Conservation (phyloP, 2,888 invertebrate genomes). For the Lochmaea crataegi region DNA sequence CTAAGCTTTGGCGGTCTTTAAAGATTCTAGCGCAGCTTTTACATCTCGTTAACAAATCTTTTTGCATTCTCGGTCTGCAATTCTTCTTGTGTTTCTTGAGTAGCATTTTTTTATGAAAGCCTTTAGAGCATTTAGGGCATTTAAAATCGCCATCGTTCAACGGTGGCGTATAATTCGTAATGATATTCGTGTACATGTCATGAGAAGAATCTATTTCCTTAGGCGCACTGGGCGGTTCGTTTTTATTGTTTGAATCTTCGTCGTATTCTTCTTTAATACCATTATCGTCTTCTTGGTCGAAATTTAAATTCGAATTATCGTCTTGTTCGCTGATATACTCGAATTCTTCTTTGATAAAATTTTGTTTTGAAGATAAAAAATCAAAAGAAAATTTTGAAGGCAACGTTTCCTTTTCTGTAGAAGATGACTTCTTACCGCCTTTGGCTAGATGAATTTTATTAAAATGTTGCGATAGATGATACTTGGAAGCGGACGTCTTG, state of each 20-base stretch:
- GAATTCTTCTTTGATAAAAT: constrained; percentile 60
- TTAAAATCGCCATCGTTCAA: constrained; percentile 67
- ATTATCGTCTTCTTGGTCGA: constrained; percentile 26
- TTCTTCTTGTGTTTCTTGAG: constrained; percentile 71
- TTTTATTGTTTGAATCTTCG: constrained; percentile 28
- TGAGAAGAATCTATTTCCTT: constrained; percentile 63
- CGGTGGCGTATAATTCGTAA: constrained; percentile 64
- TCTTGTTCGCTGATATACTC: constrained; percentile 47
- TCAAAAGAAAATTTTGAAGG: constrained; percentile 60
- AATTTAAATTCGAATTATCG: constrained; percentile 45
- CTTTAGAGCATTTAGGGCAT: constrained; percentile 69
- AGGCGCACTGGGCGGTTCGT: constrained; percentile 50
- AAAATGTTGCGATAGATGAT: constrained; percentile 70
- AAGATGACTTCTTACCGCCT: constrained; percentile 27
- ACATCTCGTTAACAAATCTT: constrained; percentile 69
- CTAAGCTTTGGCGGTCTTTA: constrained; percentile 68
- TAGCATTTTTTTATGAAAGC: constrained; percentile 69
- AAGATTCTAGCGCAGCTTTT: constrained; percentile 70
- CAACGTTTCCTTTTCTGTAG: constrained; percentile 6
- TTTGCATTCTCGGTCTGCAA: constrained; percentile 66
- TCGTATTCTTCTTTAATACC: constrained; percentile 38
- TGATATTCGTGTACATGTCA: constrained; percentile 63
- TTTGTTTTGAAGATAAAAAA: constrained; percentile 59
- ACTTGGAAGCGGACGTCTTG: constrained; percentile 71
- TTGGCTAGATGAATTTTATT: constrained; percentile 66